Evolutionary conservation across 2,888 invertebrate genomes (phyloP).

Genomic region (Spatulosminthurus flaviceps): DNA sequence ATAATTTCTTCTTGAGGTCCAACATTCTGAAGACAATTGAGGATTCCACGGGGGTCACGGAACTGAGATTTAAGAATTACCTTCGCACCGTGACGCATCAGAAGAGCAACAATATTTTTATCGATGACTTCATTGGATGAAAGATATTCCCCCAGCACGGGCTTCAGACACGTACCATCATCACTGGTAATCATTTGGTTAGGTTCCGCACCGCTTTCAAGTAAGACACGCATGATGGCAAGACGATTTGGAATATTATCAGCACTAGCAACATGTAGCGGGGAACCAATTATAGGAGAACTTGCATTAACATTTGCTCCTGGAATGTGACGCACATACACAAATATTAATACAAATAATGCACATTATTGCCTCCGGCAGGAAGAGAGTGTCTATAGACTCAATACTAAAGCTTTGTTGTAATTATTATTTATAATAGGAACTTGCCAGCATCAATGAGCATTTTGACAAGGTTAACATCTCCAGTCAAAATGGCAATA

Average conservation of each 20-base stretch:
- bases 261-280: constrained; percentile 83
- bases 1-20: constrained; percentile 71
- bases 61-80: constrained; percentile 79
- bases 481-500: constrained; percentile 84
- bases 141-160: constrained; percentile 84
- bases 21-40: constrained; percentile 80
- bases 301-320: constrained; percentile 83
- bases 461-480: constrained; percentile 76
- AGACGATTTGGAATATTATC: constrained; percentile 76
- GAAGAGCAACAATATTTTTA: constrained; percentile 73
- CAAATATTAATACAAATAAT: too few species aligned
- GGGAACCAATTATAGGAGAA: constrained; percentile 82
- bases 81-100: constrained; percentile 81
- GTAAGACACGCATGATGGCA: constrained; percentile 72
- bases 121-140: constrained; percentile 76
- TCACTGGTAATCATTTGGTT: constrained; percentile 79
- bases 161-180: constrained; percentile 76
- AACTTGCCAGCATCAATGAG: constrained; percentile 77
- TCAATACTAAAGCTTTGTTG: too few species aligned
- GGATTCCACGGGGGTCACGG: constrained; percentile 82
- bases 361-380: too few species aligned
- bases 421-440: too few species aligned
- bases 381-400: too few species aligned
- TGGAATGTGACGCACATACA: constrained; percentile 64
- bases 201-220: constrained; percentile 78